A percentile compares a stretch with the other conserved stretches of the same genome.
phyloP scores from a whole-genome alignment of 2,797 vertebrate genomes.

The Threskiornis aethiopicus region DNA sequence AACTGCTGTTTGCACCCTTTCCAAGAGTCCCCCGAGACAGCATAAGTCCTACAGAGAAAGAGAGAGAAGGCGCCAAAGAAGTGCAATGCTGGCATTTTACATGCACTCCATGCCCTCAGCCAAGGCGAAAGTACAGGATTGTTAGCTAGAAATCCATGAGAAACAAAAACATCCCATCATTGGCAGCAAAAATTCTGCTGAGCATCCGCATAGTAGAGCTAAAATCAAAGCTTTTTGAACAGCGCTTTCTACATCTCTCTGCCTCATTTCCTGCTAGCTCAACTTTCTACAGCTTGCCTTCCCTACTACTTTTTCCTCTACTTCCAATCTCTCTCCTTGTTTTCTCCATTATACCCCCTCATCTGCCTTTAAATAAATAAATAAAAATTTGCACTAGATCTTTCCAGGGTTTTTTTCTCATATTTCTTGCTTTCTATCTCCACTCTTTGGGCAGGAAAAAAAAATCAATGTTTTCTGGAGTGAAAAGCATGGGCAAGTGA shows the following conservation, averaged over 20 bases:
- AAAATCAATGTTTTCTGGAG: not conserved
- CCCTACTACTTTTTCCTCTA: not conserved
- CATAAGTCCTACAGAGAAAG: not conserved
- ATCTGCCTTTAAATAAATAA: not conserved
- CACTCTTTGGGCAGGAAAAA: not conserved
- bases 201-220: not conserved
- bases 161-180: not conserved
- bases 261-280: not conserved
- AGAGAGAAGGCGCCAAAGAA: not conserved
- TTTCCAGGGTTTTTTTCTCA: not conserved
- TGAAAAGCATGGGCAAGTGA: not conserved
- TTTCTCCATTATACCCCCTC: not conserved
- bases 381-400: not conserved
- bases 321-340: not conserved
- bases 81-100: not conserved
- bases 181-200: not conserved
- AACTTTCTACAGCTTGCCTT: not conserved
- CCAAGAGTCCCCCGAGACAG: not conserved
- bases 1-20: constrained; percentile 1
- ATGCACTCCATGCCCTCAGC: not conserved
- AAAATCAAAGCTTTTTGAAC: not conserved
- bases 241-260: not conserved
- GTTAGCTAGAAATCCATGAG: not conserved
- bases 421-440: not conserved
- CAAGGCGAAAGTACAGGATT: not conserved